These are phyloP conservation scores for Dynastes grantii DNA, from an alignment of 2,888 invertebrate genomes.

Conservation along the genomic window DNA sequence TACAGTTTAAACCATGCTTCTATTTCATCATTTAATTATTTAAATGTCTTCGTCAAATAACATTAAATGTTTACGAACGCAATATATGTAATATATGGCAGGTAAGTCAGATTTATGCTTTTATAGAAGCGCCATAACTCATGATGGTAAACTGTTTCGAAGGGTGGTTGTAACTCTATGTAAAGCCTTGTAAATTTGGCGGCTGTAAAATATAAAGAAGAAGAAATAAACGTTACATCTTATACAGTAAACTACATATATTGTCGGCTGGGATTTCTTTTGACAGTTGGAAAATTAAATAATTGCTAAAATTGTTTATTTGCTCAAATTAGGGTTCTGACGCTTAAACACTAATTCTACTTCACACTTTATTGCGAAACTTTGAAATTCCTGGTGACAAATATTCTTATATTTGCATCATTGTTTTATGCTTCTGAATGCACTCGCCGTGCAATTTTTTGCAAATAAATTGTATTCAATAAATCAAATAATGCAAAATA, in stretches of 20 bases:
- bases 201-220: not conserved
- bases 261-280: no score
- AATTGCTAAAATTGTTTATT: no score
- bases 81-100: not conserved
- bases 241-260: not conserved
- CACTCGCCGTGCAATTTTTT: no score
- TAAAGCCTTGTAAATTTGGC: not conserved
- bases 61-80: slow-evolving; percentile 26
- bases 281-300: no score
- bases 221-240: not conserved
- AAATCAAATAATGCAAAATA: no score
- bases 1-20: slow-evolving; percentile 22
- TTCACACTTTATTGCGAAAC: no score
- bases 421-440: no score
- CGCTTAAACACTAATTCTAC: no score
- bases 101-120: slow-evolving; percentile 27
- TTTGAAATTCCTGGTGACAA: no score
- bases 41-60: slow-evolving; percentile 30
- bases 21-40: slow-evolving; percentile 38
- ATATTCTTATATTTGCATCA: no score
- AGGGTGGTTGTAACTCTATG: slow-evolving; percentile 1
- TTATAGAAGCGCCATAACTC: slow-evolving; percentile 37
- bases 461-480: no score
- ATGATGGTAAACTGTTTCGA: slow-evolving; percentile 25
- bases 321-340: no score